These are phyloP conservation scores for Sesia bembeciformis DNA, from an alignment of 2,888 invertebrate genomes.

Conservation along the genomic window DNA sequence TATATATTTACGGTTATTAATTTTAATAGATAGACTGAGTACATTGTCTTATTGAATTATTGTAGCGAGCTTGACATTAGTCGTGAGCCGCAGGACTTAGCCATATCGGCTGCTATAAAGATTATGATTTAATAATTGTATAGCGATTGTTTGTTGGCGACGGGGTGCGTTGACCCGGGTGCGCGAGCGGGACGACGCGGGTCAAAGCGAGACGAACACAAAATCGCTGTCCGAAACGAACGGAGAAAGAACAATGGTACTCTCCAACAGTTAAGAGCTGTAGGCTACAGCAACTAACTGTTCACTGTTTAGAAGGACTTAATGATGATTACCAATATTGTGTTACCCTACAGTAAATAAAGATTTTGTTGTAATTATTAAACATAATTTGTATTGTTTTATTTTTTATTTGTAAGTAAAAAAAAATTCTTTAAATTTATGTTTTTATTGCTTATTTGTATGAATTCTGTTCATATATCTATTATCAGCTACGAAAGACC, in stretches of 20 bases:
- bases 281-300: not conserved
- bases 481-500: no score
- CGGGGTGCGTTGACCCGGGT: constrained; percentile 13
- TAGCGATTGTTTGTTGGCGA: constrained; percentile 13
- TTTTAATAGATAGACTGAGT: no score
- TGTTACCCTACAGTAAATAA: no score
- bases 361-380: no score
- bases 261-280: not conserved
- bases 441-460: no score
- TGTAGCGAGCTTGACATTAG: not conserved
- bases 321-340: not conserved
- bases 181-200: constrained; percentile 1
- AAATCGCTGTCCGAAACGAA: constrained; percentile 30
- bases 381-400: no score
- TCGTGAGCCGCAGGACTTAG: not conserved
- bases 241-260: constrained; percentile 28
- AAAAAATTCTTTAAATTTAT: no score
- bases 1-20: no score
- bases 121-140: constrained; percentile 17
- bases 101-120: constrained; percentile 1
- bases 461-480: no score
- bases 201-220: constrained; percentile 15
- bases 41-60: no score
- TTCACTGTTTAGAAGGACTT: not conserved
- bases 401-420: no score